Evolutionary conservation across 2,888 invertebrate genomes (phyloP).

Genomic region (Campoletis raptor): DNA sequence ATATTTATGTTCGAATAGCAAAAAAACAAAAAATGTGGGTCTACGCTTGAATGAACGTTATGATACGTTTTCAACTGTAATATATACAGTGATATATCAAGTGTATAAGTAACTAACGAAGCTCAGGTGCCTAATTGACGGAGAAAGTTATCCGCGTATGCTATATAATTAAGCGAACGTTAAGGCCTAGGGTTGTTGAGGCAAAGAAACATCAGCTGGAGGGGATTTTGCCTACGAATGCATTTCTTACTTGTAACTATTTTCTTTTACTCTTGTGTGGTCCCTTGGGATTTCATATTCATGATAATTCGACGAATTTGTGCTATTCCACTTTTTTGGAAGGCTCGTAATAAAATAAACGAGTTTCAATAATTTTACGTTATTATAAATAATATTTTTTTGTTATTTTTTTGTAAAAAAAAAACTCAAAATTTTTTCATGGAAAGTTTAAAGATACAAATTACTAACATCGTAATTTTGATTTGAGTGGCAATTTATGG

Average conservation of each 20-base stretch:
- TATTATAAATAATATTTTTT: background rate
- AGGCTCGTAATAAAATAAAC: background rate
- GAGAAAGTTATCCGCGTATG: conserved; percentile 75
- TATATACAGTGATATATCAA: background rate
- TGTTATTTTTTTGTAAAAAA: background rate
- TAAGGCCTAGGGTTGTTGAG: conserved; percentile 63
- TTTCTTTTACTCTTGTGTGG: background rate
- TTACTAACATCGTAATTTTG: too few species aligned
- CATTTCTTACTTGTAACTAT: conserved; percentile 16
- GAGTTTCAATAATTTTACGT: background rate
- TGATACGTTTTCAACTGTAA: conserved; percentile 6
- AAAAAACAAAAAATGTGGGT: background rate
- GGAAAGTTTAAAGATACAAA: background rate
- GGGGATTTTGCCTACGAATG: conserved; percentile 32
- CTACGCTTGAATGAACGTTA: conserved; percentile 23
- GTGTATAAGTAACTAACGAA: conserved; percentile 66
- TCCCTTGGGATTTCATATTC: conserved; percentile 12
- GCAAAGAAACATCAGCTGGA: conserved; percentile 38
- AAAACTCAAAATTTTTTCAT: background rate
- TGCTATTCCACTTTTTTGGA: background rate
- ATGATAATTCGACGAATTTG: background rate
- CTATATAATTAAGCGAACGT: conserved; percentile 70
- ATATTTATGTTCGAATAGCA: background rate
- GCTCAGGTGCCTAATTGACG: conserved; percentile 74
- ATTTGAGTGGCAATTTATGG: background rate